Evolutionary conservation across 2,113 vertebrate genomes (phyloP).

Genomic region (Tenrec ecaudatus): DNA sequence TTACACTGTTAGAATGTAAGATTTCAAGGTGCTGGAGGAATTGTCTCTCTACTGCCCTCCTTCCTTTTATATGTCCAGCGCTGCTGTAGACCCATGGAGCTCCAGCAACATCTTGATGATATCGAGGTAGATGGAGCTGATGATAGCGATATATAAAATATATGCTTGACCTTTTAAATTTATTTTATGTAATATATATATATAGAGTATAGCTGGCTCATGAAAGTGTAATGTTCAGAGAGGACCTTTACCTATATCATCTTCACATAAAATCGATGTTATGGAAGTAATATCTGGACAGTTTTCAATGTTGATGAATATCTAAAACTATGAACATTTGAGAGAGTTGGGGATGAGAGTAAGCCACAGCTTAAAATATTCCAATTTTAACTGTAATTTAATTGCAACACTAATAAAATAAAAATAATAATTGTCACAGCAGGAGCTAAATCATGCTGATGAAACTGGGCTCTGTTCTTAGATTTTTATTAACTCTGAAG

Average conservation of each 20-base stretch:
- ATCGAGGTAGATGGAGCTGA: neutral
- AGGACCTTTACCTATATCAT: slow-evolving; percentile 56
- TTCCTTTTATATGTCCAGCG: neutral
- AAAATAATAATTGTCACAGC: slow-evolving; percentile 81
- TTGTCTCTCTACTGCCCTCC: neutral
- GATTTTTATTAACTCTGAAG: slow-evolving; percentile 85
- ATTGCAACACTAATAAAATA: slow-evolving; percentile 87
- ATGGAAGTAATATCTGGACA: slow-evolving; percentile 13
- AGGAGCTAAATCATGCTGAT: slow-evolving; percentile 84
- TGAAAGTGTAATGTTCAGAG: slow-evolving; percentile 2
- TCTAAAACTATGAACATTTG: slow-evolving; percentile 81
- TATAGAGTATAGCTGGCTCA: neutral
- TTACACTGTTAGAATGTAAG: neutral
- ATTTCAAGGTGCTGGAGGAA: neutral
- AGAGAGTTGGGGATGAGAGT: slow-evolving; percentile 75
- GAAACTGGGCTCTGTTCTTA: slow-evolving; percentile 84
- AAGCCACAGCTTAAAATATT: slow-evolving; percentile 83
- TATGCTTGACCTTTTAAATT: neutral
- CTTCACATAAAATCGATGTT: slow-evolving; percentile 48
- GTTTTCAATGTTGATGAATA: slow-evolving; percentile 66
- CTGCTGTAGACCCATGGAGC: neutral
- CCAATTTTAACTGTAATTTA: slow-evolving; percentile 82
- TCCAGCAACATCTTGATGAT: slow-evolving; percentile 5
- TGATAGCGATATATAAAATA: neutral
- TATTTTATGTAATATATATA: neutral